phyloP scores from a whole-genome alignment of 2,797 vertebrate genomes.

The Vultur gryphus region DNA sequence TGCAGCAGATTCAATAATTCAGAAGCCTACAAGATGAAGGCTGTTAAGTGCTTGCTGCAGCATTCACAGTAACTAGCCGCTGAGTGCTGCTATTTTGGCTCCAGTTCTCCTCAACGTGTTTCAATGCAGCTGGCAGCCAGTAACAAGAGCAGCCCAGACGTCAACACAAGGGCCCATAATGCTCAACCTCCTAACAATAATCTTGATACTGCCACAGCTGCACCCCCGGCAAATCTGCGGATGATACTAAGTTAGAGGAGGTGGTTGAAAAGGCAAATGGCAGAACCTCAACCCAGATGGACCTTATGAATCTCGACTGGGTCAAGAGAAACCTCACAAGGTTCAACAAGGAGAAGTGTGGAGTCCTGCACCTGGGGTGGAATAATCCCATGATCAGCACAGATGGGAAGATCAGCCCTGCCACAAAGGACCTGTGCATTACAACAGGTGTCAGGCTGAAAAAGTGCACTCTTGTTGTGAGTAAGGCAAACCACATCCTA shows the following conservation, averaged over 20 bases:
- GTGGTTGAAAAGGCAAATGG: background rate
- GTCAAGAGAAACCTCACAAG: background rate
- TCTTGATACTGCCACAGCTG: background rate
- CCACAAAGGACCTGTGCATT: background rate
- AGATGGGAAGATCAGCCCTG: background rate
- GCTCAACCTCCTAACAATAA: background rate
- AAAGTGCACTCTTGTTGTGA: background rate
- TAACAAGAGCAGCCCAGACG: background rate
- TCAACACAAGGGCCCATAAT: background rate
- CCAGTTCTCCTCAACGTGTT: background rate
- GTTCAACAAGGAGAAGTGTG: background rate
- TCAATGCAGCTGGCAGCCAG: background rate
- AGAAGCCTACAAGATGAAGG: background rate
- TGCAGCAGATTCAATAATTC: background rate
- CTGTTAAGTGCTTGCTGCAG: background rate
- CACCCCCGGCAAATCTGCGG: rapidly evolving
- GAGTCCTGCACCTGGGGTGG: background rate
- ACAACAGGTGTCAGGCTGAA: background rate
- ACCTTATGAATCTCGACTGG: background rate
- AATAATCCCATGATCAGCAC: background rate
- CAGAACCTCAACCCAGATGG: background rate
- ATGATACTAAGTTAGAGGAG: background rate
- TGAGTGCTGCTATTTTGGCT: background rate
- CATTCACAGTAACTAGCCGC: background rate
- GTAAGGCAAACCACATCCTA: background rate